Evolutionary conservation across 2,888 invertebrate genomes (phyloP), one percentile per base, ranked within the genome.

Genomic region (Drosophila falleni): DNA sequence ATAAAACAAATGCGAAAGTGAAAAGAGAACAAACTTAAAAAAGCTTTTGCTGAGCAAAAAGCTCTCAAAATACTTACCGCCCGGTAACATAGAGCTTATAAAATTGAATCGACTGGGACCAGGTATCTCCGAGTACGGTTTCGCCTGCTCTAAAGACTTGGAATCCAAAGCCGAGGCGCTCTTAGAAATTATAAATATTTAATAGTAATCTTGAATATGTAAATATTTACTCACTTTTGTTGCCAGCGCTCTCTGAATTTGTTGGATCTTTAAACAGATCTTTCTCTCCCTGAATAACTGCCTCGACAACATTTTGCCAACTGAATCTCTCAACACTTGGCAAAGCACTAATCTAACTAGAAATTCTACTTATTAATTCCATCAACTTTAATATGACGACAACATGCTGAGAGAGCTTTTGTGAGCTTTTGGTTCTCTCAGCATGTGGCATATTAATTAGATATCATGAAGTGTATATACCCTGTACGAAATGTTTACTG

Each of bases 121-220:
- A 2, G 91, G 91, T 49, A 91, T 56, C 15, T 85, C 81, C 9
- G 77, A 49, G 61, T 74, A 91, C 11, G 91, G 85, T 0, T 80
- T 82, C 1, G 91, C 89, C 41, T 78, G 76, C n/a, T 80, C 74
- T 62, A 85, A 63, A 11, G 66, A 16, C 0, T 10, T 44, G 0
- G 54, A 26, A 0, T 69, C 62, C n/a, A 1, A 1, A 10, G 9
- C 13, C 0, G 54, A 13, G 0, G 26, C 15, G 8, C 26, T 10
- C 86, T 87, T 39, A 3, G 5, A 31, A n/a, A 49, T 16, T 11
- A 37, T n/a, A 26, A n/a, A n/a, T 5, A 5, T 23, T 5, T 0
- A n/a, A 35, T 39, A 37, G 37, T 16, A 37, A 60, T 15, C n/a
- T 13, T 19, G 19, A 19, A 0, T 37, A 11, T 1, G 5, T 15